These are phyloP conservation scores for Apostichopus parvimensis DNA, from an alignment of 35 echinoderm and acorn worm species.

Conservation along the genomic window DNA sequence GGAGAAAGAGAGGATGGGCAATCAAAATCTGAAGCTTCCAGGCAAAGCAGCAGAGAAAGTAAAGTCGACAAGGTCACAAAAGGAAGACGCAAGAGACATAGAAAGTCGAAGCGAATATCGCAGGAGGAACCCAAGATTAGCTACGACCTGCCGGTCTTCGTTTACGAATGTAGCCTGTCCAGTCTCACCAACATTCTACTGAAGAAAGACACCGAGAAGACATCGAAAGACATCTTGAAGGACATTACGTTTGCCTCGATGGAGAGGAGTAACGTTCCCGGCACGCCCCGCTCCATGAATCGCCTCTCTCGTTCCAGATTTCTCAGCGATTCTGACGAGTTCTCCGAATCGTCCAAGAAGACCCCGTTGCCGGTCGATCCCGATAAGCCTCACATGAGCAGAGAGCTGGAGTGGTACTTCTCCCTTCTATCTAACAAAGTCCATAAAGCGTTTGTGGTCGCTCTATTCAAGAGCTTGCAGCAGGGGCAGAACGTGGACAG, in stretches of 20 bases:
- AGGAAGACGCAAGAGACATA: not conserved
- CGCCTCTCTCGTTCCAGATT: not conserved
- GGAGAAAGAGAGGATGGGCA: conserved; percentile 16
- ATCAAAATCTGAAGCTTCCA: not conserved
- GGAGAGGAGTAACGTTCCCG: conserved; percentile 31
- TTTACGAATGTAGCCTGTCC: conserved; percentile 87
- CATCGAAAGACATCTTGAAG: conserved; percentile 59
- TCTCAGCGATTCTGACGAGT: conserved; percentile 35
- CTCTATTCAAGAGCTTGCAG: conserved; percentile 86
- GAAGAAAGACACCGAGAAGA: conserved; percentile 31
- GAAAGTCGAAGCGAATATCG: not conserved
- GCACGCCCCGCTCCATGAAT: conserved; percentile 19
- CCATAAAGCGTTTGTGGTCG: conserved; percentile 82
- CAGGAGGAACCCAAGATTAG: conserved; percentile 17
- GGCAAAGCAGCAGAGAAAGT: not conserved
- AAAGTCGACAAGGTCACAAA: not conserved
- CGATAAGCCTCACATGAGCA: conserved; percentile 55
- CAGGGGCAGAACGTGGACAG: conserved; percentile 66
- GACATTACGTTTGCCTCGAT: conserved; percentile 73
- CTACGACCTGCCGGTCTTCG: conserved; percentile 76
- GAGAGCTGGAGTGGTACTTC: conserved; percentile 70
- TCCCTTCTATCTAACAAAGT: conserved; percentile 57
- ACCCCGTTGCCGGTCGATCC: not conserved
- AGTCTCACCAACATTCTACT: conserved; percentile 65
- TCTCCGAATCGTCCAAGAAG: not conserved